These are phyloP conservation scores for Standfussiana lucernea DNA, from an alignment of 2,888 invertebrate species.

Conservation along the genomic window DNA sequence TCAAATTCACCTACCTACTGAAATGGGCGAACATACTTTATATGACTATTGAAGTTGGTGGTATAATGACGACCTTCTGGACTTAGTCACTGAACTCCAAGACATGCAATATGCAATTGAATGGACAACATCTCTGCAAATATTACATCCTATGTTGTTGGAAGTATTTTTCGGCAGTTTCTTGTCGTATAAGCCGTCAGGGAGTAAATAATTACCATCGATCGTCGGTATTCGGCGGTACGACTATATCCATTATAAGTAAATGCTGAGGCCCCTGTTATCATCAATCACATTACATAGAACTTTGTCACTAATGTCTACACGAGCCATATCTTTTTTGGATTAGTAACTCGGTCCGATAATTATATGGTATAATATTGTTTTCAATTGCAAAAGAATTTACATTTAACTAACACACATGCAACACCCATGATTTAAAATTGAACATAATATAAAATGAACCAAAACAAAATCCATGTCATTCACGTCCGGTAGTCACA, in stretches of 20 bases:
- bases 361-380: neutral
- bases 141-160: neutral
- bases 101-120: neutral
- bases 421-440: conserved; percentile 43
- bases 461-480: conserved; percentile 10
- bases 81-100: neutral
- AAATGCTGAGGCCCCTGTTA: conserved; percentile 2
- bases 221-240: neutral
- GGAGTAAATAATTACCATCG: neutral
- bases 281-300: neutral
- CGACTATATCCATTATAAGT: conserved; percentile 1
- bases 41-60: neutral
- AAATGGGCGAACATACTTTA: neutral
- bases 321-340: neutral
- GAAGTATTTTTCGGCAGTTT: neutral
- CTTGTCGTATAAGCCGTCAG: neutral
- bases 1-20: neutral
- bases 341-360: neutral
- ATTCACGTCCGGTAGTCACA: conserved; percentile 16
- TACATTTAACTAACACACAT: conserved; percentile 22
- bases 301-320: neutral
- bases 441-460: conserved; percentile 24
- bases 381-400: neutral
- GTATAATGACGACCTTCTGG: neutral
- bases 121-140: neutral